Conservation (phyloP, 2,888 invertebrate species). For the Epirrhoe alternata region DNA sequence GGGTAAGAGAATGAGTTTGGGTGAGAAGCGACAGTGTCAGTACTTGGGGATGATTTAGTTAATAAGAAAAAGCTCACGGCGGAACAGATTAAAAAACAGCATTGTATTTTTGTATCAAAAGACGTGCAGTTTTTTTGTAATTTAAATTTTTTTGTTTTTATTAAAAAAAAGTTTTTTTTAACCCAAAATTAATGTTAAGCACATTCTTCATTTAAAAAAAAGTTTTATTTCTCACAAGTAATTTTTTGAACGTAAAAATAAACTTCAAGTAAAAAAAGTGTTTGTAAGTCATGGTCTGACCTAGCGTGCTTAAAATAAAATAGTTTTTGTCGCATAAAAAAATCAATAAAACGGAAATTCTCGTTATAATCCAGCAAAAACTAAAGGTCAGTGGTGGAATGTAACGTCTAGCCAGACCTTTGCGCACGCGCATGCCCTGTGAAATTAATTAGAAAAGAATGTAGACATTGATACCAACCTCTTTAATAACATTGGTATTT, state of each 20-base stretch:
- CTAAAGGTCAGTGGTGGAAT: slow-evolving; percentile 43
- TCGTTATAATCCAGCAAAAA: slow-evolving; percentile 38
- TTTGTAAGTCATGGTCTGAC: slow-evolving; percentile 3
- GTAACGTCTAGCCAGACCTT: slow-evolving; percentile 42
- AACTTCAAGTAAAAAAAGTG: background rate
- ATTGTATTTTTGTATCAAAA: background rate
- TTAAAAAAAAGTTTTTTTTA: too few relatives aligned
- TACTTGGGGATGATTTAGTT: slow-evolving; percentile 53
- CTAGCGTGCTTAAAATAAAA: slow-evolving; percentile 18
- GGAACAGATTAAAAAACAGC: slow-evolving; percentile 11
- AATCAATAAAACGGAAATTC: slow-evolving; percentile 35
- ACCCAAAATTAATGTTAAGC: too few relatives aligned
- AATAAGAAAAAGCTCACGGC: slow-evolving; percentile 19
- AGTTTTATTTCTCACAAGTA: too few relatives aligned
- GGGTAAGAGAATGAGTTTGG: slow-evolving; percentile 57
- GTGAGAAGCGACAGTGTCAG: slow-evolving; percentile 30
- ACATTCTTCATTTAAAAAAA: too few relatives aligned
- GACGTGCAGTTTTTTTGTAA: background rate
- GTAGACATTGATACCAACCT: slow-evolving; percentile 12
- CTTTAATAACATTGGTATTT: background rate
- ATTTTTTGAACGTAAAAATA: background rate
- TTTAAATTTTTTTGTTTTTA: background rate
- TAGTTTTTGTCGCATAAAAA: slow-evolving; percentile 22
- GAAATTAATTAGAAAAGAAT: slow-evolving; percentile 32
- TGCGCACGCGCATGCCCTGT: slow-evolving; percentile 34